Conservation (phyloP, 2,888 invertebrate genomes). For the Lepidocyrtinus sp. region DNA sequence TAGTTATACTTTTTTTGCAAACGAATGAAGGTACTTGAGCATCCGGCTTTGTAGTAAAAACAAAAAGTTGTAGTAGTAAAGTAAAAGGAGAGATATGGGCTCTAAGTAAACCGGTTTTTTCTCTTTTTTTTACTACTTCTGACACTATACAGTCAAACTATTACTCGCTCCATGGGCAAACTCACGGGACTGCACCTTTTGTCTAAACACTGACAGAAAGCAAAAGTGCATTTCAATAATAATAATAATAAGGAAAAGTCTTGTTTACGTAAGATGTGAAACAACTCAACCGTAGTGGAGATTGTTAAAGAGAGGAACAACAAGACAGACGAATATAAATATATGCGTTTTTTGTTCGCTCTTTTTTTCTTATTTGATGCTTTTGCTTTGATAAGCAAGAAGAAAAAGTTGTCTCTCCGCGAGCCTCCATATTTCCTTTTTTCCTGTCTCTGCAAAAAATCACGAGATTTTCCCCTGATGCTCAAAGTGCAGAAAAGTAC, state of each 20-base stretch:
- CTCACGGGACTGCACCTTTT: not conserved
- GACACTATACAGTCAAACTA: not conserved
- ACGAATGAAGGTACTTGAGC: conserved; percentile 53
- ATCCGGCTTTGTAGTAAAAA: conserved; percentile 35
- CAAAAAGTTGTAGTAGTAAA: conserved; percentile 8
- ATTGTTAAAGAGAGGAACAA: not conserved
- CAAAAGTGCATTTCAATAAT: conserved; percentile 26
- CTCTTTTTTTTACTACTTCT: conserved; percentile 31
- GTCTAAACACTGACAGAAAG: conserved; percentile 26
- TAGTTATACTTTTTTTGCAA: conserved; percentile 16
- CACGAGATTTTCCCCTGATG: conserved; percentile 45
- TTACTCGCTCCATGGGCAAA: not conserved
- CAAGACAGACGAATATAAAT: not conserved
- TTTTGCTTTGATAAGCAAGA: conserved; percentile 50
- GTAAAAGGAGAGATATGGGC: no score
- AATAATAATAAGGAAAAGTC: no score
- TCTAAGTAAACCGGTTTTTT: conserved; percentile 55
- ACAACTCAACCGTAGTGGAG: conserved; percentile 16
- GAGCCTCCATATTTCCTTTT: conserved; percentile 47
- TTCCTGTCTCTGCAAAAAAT: conserved; percentile 36
- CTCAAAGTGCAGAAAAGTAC: conserved; percentile 52
- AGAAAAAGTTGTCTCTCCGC: conserved; percentile 40
- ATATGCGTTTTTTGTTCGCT: not conserved
- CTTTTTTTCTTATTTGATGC: not conserved
- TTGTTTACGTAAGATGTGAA: no score